Percentiles rank a stretch among this genome's conserved stretches.
phyloP scores from a whole-genome alignment of 2,797 vertebrate genomes.

The Cheirogaleus major region DNA sequence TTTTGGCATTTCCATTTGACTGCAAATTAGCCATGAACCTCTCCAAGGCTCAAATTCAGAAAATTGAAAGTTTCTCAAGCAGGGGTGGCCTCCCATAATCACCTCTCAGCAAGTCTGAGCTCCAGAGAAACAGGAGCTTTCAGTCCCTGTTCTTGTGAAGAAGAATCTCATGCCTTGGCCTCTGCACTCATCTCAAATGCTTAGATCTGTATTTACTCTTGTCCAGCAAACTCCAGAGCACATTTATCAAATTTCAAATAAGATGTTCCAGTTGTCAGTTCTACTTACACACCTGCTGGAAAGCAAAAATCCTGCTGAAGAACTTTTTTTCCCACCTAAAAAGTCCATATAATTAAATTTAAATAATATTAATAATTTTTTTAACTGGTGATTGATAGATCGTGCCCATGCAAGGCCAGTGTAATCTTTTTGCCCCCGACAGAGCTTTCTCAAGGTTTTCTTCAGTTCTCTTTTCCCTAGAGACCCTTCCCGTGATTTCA shows the following conservation, averaged over 20 bases:
- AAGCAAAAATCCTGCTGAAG: slow-evolving; percentile 14
- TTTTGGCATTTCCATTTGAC: not conserved
- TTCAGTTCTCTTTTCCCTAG: not conserved
- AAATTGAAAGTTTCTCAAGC: not conserved
- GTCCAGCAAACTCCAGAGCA: not conserved
- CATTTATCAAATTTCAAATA: not conserved
- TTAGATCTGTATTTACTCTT: not conserved
- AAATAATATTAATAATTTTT: not conserved
- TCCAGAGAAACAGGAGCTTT: not conserved
- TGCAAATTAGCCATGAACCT: not conserved
- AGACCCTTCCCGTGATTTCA: not conserved
- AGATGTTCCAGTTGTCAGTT: not conserved
- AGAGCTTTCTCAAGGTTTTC: not conserved
- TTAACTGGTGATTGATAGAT: not conserved
- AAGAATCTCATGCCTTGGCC: not conserved
- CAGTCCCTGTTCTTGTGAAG: not conserved
- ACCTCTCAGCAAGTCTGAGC: not conserved
- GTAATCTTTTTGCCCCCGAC: not conserved
- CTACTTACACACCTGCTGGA: not conserved
- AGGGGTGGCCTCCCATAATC: not conserved
- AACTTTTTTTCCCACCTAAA: not conserved
- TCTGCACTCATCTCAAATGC: not conserved
- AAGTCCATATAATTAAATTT: not conserved
- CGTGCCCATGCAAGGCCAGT: not conserved
- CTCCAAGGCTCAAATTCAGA: not conserved